Evolutionary conservation across 2,797 vertebrate species (phyloP).

Genomic region (Trachops cirrhosus): DNA sequence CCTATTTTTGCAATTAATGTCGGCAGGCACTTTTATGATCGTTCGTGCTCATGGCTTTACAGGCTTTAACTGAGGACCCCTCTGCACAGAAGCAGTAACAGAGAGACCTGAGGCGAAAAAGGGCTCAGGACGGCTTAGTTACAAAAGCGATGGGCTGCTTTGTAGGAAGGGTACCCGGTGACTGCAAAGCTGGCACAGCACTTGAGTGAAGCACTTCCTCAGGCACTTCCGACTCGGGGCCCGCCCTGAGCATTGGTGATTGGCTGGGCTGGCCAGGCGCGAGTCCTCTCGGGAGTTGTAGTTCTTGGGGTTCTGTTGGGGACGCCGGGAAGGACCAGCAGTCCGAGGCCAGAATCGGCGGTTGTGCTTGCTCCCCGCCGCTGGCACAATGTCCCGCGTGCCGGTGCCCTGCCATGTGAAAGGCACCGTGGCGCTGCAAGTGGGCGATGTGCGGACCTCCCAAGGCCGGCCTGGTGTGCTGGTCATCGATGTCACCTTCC

Average conservation of each 20-base stretch:
- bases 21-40: neutral
- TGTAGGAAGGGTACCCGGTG: fast-evolving
- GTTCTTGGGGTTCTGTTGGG: conserved; percentile 1
- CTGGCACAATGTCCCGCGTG: conserved; percentile 64
- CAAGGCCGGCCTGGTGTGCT: conserved; percentile 86
- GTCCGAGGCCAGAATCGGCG: neutral
- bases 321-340: neutral
- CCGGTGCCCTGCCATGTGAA: conserved; percentile 84
- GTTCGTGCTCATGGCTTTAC: neutral
- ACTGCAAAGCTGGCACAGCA: neutral
- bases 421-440: conserved; percentile 87
- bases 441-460: conserved; percentile 85
- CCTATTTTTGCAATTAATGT: neutral
- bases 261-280: conserved; percentile 25
- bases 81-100: neutral
- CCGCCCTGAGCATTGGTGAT: neutral
- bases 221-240: conserved; percentile 26
- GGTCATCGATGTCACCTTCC: conserved; percentile 90
- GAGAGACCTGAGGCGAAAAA: fast-evolving
- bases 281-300: conserved; percentile 62
- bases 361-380: neutral
- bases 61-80: fast-evolving
- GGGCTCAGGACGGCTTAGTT: fast-evolving
- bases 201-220: conserved; percentile 59
- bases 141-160: fast-evolving